These are phyloP conservation scores for Pelmatolapia mariae DNA, from an alignment of 2,113 vertebrate species.

Conservation along the genomic window DNA sequence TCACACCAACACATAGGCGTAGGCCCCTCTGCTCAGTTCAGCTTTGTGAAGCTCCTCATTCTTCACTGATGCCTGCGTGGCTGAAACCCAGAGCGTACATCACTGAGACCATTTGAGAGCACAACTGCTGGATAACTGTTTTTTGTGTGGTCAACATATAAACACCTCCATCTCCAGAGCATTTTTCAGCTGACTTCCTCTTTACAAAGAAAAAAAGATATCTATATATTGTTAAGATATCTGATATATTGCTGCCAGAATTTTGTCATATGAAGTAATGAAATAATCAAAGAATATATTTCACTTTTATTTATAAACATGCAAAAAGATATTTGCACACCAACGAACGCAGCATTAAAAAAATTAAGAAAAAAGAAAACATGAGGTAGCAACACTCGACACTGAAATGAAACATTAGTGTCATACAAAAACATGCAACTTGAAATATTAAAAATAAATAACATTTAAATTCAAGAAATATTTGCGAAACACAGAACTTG, in stretches of 20 bases:
- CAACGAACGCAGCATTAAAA: neutral
- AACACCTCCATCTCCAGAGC: neutral
- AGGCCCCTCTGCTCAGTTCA: neutral
- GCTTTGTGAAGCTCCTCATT: conserved; percentile 51
- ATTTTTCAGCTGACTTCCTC: neutral
- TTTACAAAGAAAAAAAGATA: neutral
- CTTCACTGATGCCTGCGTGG: neutral
- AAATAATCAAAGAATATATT: neutral
- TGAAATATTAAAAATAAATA: neutral
- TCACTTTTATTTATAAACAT: neutral
- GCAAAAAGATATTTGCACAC: neutral
- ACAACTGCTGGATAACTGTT: neutral
- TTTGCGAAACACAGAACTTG: neutral
- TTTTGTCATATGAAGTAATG: neutral
- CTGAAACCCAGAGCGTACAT: neutral
- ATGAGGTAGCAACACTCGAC: neutral
- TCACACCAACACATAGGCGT: neutral
- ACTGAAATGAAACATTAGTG: neutral
- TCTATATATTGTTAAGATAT: neutral
- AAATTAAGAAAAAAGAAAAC: neutral
- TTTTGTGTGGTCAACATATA: neutral
- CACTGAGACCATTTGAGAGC: neutral
- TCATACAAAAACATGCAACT: neutral
- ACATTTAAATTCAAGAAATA: neutral
- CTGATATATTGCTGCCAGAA: neutral